These are phyloP conservation scores for human (Homo sapiens) DNA, from an alignment of 2,113 vertebrate genomes.

Conservation along the genomic window GRCh38 chr9:132497001-132497500, in stretches of 20 bases:
- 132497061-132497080: neutral
- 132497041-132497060: neutral
- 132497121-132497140: fast-evolving
- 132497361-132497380: neutral
- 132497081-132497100: neutral
- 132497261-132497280: neutral
- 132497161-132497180: neutral
- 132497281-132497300: fast-evolving
- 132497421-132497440: neutral
- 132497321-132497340: neutral
- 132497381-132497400: neutral
- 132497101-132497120: fast-evolving
- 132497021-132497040: neutral
- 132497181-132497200: neutral
- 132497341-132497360: neutral
- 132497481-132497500: neutral
- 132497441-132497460: neutral
- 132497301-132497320: neutral
- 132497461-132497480: fast-evolving
- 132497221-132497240: neutral
- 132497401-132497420: neutral
- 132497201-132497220: neutral
- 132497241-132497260: neutral
- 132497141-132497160: fast-evolving
- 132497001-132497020: neutral